Conservation (phyloP, 2,888 invertebrate species). For the Ischnura elegans region DNA sequence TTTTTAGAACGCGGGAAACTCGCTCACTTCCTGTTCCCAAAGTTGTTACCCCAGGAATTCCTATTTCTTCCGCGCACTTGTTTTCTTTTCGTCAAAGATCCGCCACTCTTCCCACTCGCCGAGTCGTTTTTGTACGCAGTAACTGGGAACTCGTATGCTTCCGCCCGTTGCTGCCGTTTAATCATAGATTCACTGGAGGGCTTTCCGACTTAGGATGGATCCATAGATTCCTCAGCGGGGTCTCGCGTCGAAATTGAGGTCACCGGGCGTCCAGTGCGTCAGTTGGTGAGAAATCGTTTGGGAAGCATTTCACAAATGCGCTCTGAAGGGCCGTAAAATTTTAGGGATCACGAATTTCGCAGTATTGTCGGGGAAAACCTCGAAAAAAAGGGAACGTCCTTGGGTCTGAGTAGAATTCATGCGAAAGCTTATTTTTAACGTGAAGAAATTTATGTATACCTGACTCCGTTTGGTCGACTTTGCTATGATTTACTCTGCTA, state of each 20-base stretch:
- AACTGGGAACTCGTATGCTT: background rate
- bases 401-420: background rate
- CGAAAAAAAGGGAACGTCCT: background rate
- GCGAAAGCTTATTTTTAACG: background rate
- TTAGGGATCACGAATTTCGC: background rate
- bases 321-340: background rate
- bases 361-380: background rate
- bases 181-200: background rate
- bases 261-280: background rate
- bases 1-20: background rate
- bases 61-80: background rate
- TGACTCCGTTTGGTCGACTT: no score
- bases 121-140: background rate
- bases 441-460: no score
- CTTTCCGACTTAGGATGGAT: background rate
- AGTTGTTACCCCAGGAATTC: background rate
- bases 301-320: background rate
- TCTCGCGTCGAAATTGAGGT: background rate
- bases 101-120: background rate
- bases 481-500: no score
- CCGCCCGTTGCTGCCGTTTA: background rate
- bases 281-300: background rate
- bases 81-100: background rate
- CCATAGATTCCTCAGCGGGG: background rate
- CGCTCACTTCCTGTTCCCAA: background rate